Percentiles rank a stretch among this genome's conserved stretches.
These are phyloP conservation scores for Exaiptasia diaphana DNA, from an alignment of 64 coral and sea anemone species.

Conservation along the genomic window DNA sequence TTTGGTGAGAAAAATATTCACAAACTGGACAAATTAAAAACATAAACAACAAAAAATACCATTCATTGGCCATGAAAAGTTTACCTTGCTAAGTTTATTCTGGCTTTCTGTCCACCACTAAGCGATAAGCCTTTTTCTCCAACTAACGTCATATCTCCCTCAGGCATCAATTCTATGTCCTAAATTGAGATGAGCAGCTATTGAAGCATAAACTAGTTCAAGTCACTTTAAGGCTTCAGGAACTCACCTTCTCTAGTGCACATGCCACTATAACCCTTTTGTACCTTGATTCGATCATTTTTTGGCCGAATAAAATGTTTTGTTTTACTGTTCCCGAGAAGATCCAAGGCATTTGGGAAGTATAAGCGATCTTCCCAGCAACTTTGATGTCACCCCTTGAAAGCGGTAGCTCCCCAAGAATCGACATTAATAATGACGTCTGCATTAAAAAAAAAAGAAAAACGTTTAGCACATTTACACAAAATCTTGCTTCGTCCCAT, in stretches of 20 bases:
- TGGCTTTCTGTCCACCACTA: slow-evolving; percentile 76
- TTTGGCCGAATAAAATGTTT: slow-evolving; percentile 54
- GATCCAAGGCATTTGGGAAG: slow-evolving; percentile 40
- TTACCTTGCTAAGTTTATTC: slow-evolving; percentile 72
- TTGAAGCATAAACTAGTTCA: no score
- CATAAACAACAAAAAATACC: background rate
- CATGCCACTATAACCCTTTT: slow-evolving; percentile 40
- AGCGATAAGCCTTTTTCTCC: slow-evolving; percentile 74
- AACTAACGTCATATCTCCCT: slow-evolving; percentile 76
- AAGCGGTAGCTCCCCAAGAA: slow-evolving; percentile 31
- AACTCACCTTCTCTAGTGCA: slow-evolving; percentile 37
- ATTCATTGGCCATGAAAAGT: background rate
- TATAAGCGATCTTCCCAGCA: slow-evolving; percentile 21
- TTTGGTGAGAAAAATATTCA: background rate
- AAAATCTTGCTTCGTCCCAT: no score
- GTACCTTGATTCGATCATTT: slow-evolving; percentile 25
- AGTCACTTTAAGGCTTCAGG: no score
- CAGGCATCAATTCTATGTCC: slow-evolving; percentile 74
- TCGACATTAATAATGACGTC: slow-evolving; percentile 41
- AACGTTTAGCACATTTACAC: no score
- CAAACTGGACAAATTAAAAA: no score
- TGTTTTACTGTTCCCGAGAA: slow-evolving; percentile 59
- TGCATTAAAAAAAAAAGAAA: no score
- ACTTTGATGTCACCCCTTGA: background rate
- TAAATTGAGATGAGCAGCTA: no score